These are phyloP conservation scores for Coregonus ussuriensis DNA, from an alignment of 2,797 vertebrate species.

Conservation along the genomic window DNA sequence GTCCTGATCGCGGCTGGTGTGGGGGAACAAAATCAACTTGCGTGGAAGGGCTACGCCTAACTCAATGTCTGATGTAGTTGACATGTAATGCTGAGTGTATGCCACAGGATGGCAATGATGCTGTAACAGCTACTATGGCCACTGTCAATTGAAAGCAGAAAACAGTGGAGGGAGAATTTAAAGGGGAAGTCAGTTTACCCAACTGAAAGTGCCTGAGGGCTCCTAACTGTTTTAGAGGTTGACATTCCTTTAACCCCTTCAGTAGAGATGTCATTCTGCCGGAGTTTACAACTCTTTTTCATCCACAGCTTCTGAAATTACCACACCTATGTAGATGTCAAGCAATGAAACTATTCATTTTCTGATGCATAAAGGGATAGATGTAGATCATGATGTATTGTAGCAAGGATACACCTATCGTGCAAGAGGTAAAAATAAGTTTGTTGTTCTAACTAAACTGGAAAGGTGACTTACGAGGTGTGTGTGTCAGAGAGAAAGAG, in stretches of 20 bases:
- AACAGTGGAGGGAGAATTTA: too few relatives aligned
- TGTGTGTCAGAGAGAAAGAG: conserved; percentile 15
- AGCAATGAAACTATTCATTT: neutral
- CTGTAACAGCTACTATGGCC: too few relatives aligned
- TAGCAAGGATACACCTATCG: neutral
- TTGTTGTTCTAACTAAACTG: conserved; percentile 55
- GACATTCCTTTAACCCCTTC: too few relatives aligned
- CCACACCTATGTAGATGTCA: neutral
- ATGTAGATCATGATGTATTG: neutral
- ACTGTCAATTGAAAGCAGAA: neutral
- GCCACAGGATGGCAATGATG: too few relatives aligned
- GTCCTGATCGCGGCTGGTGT: too few relatives aligned
- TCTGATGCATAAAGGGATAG: neutral
- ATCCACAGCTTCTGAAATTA: neutral
- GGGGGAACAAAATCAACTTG: too few relatives aligned
- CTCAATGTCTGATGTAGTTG: too few relatives aligned
- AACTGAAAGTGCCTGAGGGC: too few relatives aligned
- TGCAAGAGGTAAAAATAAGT: conserved; percentile 59
- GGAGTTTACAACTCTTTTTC: neutral
- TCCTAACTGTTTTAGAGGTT: too few relatives aligned
- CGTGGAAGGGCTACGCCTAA: too few relatives aligned
- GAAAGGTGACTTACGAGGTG: conserved; percentile 52
- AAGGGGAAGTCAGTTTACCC: too few relatives aligned
- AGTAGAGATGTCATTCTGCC: neutral
- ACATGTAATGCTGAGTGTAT: too few relatives aligned